phyloP scores from a whole-genome alignment of 1,140 invertebrate genomes.

The Chrysomallon squamiferum region DNA sequence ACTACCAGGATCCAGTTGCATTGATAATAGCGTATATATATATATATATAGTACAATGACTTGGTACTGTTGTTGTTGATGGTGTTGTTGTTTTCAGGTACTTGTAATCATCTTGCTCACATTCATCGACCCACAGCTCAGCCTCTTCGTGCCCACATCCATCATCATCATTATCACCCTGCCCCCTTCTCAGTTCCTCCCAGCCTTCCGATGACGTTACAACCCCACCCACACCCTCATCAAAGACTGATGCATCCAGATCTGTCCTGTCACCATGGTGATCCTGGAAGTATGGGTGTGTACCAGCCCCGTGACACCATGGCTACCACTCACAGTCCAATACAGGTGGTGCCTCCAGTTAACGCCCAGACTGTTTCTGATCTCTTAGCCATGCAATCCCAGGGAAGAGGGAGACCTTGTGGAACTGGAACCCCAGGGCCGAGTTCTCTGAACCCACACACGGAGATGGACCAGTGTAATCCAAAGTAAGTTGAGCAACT shows the following conservation, averaged over 20 bases:
- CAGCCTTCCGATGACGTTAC: slow-evolving; percentile 4
- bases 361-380: not conserved
- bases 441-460: not conserved
- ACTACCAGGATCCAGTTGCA: no score
- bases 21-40: no score
- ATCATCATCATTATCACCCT: slow-evolving; percentile 65
- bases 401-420: not conserved
- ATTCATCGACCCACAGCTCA: slow-evolving; percentile 45
- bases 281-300: not conserved
- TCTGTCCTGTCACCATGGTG: not conserved
- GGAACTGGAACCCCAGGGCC: not conserved
- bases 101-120: slow-evolving; percentile 56
- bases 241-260: slow-evolving; percentile 13
- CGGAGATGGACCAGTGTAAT: not conserved
- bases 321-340: not conserved
- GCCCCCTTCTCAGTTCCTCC: slow-evolving; percentile 14
- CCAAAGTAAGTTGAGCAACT: not conserved
- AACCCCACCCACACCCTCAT: slow-evolving; percentile 30
- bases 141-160: slow-evolving; percentile 61
- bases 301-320: not conserved
- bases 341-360: not conserved
- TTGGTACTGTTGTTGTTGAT: no score
- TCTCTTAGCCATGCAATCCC: not conserved
- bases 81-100: slow-evolving; percentile 5
- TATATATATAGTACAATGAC: no score